Conservation (phyloP, 2,113 vertebrate species). For the Bubo blakistoni region DNA sequence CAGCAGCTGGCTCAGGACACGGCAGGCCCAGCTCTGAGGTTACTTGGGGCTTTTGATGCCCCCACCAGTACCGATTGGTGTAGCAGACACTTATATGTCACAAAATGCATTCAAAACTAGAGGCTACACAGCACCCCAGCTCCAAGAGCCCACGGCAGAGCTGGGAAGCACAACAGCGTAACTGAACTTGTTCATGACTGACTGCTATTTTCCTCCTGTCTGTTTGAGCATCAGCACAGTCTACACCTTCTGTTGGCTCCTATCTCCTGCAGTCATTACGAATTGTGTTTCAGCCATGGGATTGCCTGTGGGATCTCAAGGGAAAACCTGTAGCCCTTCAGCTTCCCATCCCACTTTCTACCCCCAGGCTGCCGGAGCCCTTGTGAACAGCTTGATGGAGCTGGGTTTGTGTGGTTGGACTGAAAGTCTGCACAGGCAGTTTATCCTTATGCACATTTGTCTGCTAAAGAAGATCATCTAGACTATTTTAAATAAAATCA, state of each 20-base stretch:
- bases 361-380: not conserved
- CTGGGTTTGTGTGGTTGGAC: not conserved
- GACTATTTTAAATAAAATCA: not conserved
- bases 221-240: not conserved
- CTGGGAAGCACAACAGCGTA: not conserved
- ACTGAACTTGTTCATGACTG: not conserved
- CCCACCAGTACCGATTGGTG: accelerated
- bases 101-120: not conserved
- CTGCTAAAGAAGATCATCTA: not conserved
- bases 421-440: not conserved
- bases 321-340: not conserved
- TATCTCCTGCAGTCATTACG: not conserved
- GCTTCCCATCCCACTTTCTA: not conserved
- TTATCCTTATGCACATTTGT: not conserved
- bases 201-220: not conserved
- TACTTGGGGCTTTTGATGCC: not conserved
- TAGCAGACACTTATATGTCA: not conserved
- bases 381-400: not conserved
- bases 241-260: not conserved
- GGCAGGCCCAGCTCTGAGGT: not conserved
- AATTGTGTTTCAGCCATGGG: not conserved
- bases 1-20: not conserved
- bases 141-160: not conserved
- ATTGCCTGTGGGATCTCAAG: not conserved
- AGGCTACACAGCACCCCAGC: not conserved